These are phyloP conservation scores for Chrysaora quinquecirrha DNA, from an alignment of 30 jellyfish, hydroid and myxozoan genomes.

Conservation along the genomic window DNA sequence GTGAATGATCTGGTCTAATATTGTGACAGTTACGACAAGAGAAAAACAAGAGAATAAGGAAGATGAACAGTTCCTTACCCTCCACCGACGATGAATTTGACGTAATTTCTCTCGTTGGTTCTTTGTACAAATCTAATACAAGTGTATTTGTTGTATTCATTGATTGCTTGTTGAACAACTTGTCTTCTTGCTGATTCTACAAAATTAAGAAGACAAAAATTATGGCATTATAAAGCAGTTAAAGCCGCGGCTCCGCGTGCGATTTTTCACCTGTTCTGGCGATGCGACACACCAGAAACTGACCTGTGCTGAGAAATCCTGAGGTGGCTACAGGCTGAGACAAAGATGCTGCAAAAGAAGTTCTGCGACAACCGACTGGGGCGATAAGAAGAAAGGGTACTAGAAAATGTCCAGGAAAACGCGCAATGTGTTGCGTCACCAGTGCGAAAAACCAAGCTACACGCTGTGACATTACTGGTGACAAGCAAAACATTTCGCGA, in stretches of 20 bases:
- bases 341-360: too few species aligned
- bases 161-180: slow-evolving; percentile 53
- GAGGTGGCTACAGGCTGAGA: too few species aligned
- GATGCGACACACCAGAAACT: too few species aligned
- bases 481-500: too few species aligned
- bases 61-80: slow-evolving; percentile 29
- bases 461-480: not conserved
- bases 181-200: slow-evolving; percentile 44
- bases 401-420: not conserved
- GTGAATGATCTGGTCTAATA: not conserved
- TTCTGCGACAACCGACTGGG: too few species aligned
- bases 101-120: slow-evolving; percentile 55
- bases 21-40: not conserved
- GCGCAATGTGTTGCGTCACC: not conserved
- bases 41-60: not conserved
- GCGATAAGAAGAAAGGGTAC: not conserved
- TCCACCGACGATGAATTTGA: slow-evolving; percentile 55
- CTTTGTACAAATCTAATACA: slow-evolving; percentile 66
- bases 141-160: slow-evolving; percentile 62
- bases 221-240: too few species aligned
- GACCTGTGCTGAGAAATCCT: too few species aligned
- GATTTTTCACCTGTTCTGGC: too few species aligned
- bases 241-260: too few species aligned
- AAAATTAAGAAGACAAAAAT: not conserved
- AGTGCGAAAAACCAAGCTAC: not conserved